Percentiles rank a stretch among this genome's conserved stretches.
These are phyloP conservation scores for Rhamphomyia laevipes DNA, from an alignment of 2,888 invertebrate genomes.

Conservation along the genomic window DNA sequence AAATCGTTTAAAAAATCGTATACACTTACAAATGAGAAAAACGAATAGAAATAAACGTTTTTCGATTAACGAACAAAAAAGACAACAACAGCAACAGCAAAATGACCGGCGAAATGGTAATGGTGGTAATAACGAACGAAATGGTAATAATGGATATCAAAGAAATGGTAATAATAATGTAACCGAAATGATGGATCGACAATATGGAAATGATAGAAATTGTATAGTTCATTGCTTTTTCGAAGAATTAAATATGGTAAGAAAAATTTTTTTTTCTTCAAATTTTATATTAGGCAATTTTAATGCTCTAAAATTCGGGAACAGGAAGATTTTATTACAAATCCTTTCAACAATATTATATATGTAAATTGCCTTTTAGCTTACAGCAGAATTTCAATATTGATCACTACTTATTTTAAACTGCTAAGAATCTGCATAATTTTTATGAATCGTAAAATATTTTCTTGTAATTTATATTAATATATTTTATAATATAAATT, in stretches of 20 bases:
- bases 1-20: not conserved
- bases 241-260: conserved; percentile 55
- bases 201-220: conserved; percentile 22
- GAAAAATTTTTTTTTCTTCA: conserved; percentile 9
- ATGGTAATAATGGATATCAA: conserved; percentile 1
- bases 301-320: no score
- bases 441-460: no score
- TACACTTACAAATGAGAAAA: not conserved
- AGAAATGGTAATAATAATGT: not conserved
- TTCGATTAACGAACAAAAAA: conserved; percentile 6
- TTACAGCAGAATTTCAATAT: no score
- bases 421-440: no score
- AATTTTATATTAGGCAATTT: not conserved
- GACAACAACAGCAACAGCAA: conserved; percentile 1
- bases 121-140: not conserved
- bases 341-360: no score
- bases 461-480: no score
- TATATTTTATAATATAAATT: no score
- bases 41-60: no score
- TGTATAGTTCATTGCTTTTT: conserved; percentile 61
- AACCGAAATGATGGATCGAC: no score
- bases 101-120: not conserved
- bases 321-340: no score
- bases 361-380: no score
- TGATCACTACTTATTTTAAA: no score